Percentiles rank a stretch among this genome's conserved stretches.
phyloP scores from a whole-genome alignment of 2,888 invertebrate species.

The Hybos culiciformis region DNA sequence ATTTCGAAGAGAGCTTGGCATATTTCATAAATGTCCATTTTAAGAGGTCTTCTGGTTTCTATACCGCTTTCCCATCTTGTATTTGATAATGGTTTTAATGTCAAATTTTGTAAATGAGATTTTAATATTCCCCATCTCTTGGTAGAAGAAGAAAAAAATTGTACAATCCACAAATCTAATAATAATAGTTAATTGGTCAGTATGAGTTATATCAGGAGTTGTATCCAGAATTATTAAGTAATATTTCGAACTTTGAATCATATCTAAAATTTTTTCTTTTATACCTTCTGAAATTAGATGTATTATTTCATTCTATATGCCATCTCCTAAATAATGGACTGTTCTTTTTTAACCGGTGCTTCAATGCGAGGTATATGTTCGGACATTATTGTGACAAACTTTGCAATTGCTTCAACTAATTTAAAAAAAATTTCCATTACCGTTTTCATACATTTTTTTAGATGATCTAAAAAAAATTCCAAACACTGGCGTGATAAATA shows the following conservation, averaged over 20 bases:
- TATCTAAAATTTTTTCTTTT: background rate
- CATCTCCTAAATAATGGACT: no score
- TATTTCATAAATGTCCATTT: no score
- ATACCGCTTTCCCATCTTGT: slow-evolving; percentile 9
- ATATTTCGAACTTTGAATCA: background rate
- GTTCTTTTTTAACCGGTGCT: no score
- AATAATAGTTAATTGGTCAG: background rate
- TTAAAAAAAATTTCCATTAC: slow-evolving; percentile 8
- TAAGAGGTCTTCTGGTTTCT: background rate
- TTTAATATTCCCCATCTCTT: slow-evolving; percentile 13
- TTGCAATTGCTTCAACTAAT: background rate
- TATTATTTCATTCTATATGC: no score
- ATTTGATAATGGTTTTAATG: slow-evolving; percentile 6
- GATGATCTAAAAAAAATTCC: slow-evolving; percentile 6
- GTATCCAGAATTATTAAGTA: slow-evolving; percentile 1
- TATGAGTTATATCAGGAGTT: background rate
- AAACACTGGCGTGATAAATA: background rate
- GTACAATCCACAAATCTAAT: slow-evolving; percentile 13
- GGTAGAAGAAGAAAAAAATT: slow-evolving; percentile 18
- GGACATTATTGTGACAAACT: background rate
- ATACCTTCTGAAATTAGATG: no score
- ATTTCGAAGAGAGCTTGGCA: no score
- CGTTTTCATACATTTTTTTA: slow-evolving; percentile 3
- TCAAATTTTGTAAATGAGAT: slow-evolving; percentile 6
- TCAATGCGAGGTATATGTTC: no score